Conservation (phyloP, 2,113 vertebrate species). For the Scatophagus argus region DNA sequence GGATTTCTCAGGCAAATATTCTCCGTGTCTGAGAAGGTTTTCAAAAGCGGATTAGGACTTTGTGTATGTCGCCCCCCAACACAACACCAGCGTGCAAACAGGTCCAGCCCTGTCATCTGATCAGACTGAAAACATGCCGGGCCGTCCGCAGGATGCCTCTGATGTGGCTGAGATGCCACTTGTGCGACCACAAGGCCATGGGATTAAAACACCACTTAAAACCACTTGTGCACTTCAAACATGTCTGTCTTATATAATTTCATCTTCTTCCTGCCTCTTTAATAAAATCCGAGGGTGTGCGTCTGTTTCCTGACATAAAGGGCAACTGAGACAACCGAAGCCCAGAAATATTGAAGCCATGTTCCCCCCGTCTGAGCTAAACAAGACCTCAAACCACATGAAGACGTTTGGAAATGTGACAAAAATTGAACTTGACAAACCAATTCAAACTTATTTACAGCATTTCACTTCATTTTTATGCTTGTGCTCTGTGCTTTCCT, state of each 20-base stretch:
- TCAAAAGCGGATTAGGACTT: constrained; percentile 27
- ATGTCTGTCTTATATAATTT: background rate
- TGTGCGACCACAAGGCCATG: background rate
- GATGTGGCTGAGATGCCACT: constrained; percentile 41
- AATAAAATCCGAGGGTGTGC: background rate
- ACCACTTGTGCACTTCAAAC: background rate
- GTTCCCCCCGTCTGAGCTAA: background rate
- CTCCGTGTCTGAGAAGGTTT: background rate
- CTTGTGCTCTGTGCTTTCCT: background rate
- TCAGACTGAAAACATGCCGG: constrained; percentile 17
- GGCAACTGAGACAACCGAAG: background rate
- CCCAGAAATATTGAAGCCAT: background rate
- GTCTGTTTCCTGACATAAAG: background rate
- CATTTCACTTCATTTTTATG: background rate
- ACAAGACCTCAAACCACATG: constrained; percentile 34
- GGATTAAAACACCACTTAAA: constrained; percentile 24
- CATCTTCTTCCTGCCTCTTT: background rate
- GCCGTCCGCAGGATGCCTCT: constrained; percentile 6
- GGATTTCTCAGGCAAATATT: constrained; percentile 7
- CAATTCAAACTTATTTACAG: background rate
- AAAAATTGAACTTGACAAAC: background rate
- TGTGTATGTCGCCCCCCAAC: constrained; percentile 8
- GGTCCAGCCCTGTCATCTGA: constrained; percentile 31
- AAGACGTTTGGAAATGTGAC: background rate
- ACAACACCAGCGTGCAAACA: background rate